Evolutionary conservation across 2,797 vertebrate genomes (phyloP), one percentile per base, ranked within the genome.

Genomic region (Emydoidea blandingii): DNA sequence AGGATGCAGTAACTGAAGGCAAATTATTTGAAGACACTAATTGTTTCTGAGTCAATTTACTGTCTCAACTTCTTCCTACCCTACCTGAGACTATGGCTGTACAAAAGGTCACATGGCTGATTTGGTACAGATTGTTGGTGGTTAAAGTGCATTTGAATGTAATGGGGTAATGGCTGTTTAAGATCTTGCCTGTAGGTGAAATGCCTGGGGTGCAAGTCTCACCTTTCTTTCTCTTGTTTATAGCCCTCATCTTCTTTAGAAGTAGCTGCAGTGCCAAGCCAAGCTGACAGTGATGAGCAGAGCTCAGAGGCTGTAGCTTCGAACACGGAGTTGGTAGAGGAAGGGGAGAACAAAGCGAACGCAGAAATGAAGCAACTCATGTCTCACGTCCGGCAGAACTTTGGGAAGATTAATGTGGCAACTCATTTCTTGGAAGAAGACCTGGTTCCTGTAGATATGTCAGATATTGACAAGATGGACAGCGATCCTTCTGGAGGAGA

Each of bases 401-500:
- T 99, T 1, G 99, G 99, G 92, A 99, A 99, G 96, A 99, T 99
- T 95, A 99, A 98, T 0, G 99, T 99, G 7, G 99, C 98, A 2
- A 99, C 99, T 1, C 98, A 99, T 96, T 99, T 99, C 98, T 99
- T 90, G 0, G 98, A 99, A 56, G 99, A 99, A 87, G 99, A 99
- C 94, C 97, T 99, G 94, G 98, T 99, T 87, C 99, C 99, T 27
- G 98, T 99, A 68, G 99, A 99, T 93, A 97, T 99, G 96, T 98
- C 98, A 6, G 99, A 99, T 82, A 95, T 98, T 2, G 98, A 97
- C 6, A 98, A 98, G 47, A 98, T 98, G 19, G 98, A 99, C 41
- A 95, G 95, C 41, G 95, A 97, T 76, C 94, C 91, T 25, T 92
- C 80, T 44, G 96, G 41, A 34, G 98, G 95, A 16, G 99, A 98